Evolutionary conservation across 2,113 vertebrate species (phyloP).

Genomic region (Diphyllodes magnificus): DNA sequence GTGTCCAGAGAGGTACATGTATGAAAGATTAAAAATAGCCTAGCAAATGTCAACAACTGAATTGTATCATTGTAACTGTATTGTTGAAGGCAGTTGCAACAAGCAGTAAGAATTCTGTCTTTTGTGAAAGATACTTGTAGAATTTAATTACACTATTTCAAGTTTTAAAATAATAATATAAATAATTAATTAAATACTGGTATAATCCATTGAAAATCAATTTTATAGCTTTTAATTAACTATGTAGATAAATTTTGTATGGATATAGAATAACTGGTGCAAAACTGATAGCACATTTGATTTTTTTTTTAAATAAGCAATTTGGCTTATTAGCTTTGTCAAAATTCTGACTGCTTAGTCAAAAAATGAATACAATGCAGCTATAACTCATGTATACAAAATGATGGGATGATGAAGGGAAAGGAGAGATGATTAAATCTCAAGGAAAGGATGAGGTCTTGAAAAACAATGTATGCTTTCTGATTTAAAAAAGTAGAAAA

Average conservation of each 20-base stretch:
- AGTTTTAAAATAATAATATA: background rate
- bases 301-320: background rate
- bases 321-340: background rate
- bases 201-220: background rate
- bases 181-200: background rate
- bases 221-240: background rate
- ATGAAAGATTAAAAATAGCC: background rate
- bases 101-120: background rate
- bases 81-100: background rate
- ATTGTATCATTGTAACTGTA: background rate
- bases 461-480: background rate
- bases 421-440: background rate
- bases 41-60: background rate
- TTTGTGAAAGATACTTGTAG: background rate
- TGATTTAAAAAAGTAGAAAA: background rate
- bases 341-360: background rate
- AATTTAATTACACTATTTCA: background rate
- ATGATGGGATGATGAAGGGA: background rate
- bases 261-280: background rate
- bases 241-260: background rate
- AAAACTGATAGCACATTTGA: background rate
- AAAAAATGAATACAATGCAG: background rate
- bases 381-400: background rate
- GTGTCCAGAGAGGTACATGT: conserved; percentile 80
- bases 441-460: background rate